Conservation (phyloP, 2,113 vertebrate species). For the Garra rufa region DNA sequence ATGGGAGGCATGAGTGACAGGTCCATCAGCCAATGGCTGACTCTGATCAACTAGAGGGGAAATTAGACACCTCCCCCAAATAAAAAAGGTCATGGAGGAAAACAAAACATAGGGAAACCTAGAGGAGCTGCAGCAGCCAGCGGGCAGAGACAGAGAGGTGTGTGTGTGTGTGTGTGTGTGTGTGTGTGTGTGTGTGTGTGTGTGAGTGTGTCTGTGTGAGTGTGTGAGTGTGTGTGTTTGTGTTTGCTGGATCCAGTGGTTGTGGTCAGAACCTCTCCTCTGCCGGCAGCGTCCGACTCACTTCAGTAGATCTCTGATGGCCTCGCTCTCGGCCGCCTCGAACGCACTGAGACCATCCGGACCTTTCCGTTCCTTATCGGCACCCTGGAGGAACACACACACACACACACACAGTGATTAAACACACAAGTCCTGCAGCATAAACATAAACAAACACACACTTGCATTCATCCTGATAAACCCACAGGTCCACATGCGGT, state of each 20-base stretch:
- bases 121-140: slow-evolving; percentile 66
- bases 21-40: slow-evolving; percentile 64
- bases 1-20: slow-evolving; percentile 52
- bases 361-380: slow-evolving; percentile 88
- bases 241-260: slow-evolving; percentile 71
- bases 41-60: slow-evolving; percentile 59
- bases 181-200: slow-evolving; percentile 37
- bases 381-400: slow-evolving; percentile 81
- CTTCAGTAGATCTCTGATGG: slow-evolving; percentile 92
- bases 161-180: slow-evolving; percentile 65
- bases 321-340: slow-evolving; percentile 85
- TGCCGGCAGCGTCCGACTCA: slow-evolving; percentile 71
- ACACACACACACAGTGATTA: neutral
- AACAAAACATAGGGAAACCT: slow-evolving; percentile 75
- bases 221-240: slow-evolving; percentile 39
- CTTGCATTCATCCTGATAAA: neutral
- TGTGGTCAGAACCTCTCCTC: slow-evolving; percentile 61
- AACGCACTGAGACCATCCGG: slow-evolving; percentile 85
- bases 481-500: too few species aligned
- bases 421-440: neutral
- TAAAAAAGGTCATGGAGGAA: slow-evolving; percentile 47
- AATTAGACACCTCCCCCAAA: slow-evolving; percentile 35
- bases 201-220: slow-evolving; percentile 41
- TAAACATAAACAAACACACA: neutral
- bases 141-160: slow-evolving; percentile 79